A percentile compares a stretch with the other conserved stretches of the same genome.
phyloP scores from a whole-genome alignment of 2,797 vertebrate species.

The Periophthalmus magnuspinnatus region DNA sequence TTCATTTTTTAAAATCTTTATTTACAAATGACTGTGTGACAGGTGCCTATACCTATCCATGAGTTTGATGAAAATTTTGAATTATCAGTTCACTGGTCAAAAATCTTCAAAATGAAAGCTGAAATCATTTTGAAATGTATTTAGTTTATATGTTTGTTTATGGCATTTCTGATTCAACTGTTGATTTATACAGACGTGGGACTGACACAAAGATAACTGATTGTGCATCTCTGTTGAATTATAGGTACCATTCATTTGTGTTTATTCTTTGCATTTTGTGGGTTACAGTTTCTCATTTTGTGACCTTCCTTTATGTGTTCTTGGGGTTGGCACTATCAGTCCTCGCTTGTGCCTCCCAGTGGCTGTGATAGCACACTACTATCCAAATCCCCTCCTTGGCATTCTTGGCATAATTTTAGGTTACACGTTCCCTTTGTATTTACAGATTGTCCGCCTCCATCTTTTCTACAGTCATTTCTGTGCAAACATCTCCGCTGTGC shows the following conservation, averaged over 20 bases:
- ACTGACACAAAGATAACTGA: not conserved
- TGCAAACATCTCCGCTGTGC: slow-evolving; percentile 46
- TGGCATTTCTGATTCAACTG: not conserved
- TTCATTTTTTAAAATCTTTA: not conserved
- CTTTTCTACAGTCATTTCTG: slow-evolving; percentile 28
- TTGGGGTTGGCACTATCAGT: not conserved
- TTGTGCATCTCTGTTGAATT: not conserved
- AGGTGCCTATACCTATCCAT: not conserved
- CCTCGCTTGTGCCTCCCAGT: not conserved
- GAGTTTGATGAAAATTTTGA: not conserved
- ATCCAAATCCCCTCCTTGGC: not conserved
- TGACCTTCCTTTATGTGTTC: not conserved
- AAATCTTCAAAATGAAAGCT: too few relatives aligned
- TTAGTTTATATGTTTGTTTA: not conserved
- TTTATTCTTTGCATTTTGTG: not conserved
- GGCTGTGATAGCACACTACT: not conserved
- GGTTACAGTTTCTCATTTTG: not conserved
- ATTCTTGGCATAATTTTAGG: slow-evolving; percentile 1
- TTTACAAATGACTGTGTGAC: not conserved
- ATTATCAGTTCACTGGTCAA: too few relatives aligned
- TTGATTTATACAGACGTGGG: not conserved
- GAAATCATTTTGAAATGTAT: too few relatives aligned
- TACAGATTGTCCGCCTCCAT: slow-evolving; percentile 1
- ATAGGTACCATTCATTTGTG: not conserved
- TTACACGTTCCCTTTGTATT: slow-evolving; percentile 16